A percentile compares a stretch with the other conserved stretches of the same genome.
Evolutionary conservation across 2,797 vertebrate species (phyloP).

Genomic region (Enteromius unitaeniatus): DNA sequence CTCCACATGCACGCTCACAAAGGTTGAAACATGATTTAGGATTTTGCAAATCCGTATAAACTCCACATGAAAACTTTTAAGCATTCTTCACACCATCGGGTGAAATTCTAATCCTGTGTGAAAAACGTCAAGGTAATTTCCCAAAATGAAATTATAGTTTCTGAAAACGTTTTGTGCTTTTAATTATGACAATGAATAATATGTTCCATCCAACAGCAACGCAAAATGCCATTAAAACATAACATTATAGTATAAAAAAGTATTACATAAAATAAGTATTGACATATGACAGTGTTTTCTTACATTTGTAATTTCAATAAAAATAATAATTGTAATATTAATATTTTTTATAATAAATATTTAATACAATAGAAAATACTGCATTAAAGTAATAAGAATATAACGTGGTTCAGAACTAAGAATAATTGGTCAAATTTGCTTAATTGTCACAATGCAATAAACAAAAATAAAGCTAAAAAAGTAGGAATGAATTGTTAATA

Average conservation of each 20-base stretch:
- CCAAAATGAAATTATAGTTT: neutral
- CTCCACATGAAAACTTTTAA: neutral
- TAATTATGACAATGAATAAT: neutral
- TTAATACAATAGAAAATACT: neutral
- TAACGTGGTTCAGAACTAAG: neutral
- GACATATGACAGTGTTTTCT: neutral
- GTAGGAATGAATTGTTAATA: neutral
- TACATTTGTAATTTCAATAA: neutral
- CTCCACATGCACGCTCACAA: slow-evolving; percentile 31
- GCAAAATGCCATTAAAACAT: too few species aligned
- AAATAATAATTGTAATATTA: neutral
- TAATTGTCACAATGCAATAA: neutral
- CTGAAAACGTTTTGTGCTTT: neutral
- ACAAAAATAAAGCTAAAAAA: neutral
- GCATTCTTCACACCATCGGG: neutral
- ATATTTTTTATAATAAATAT: neutral
- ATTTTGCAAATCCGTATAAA: neutral
- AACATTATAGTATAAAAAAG: neutral
- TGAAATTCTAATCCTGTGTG: neutral
- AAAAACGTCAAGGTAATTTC: neutral
- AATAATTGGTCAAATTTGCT: neutral
- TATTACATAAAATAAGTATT: neutral
- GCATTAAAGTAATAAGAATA: neutral
- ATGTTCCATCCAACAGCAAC: neutral
- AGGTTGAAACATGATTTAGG: neutral